phyloP scores from a whole-genome alignment of 2,888 invertebrate genomes.

The Nasonovia ribisnigri region DNA sequence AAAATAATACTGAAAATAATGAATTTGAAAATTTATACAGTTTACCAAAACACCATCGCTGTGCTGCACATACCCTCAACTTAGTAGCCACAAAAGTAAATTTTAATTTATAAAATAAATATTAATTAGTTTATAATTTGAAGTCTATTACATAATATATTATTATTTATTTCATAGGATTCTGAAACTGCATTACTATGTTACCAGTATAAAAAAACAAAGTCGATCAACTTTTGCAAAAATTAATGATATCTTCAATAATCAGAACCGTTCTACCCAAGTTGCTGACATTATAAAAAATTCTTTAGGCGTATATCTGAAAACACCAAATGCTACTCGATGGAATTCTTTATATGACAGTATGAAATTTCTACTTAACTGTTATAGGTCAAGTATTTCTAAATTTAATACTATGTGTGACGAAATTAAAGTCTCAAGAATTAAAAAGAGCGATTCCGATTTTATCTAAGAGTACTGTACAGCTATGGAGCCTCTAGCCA shows the following conservation, averaged over 20 bases:
- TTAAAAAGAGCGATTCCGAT: not conserved
- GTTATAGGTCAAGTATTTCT: not conserved
- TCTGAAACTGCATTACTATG: not conserved
- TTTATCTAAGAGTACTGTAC: not conserved
- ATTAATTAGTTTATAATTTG: not conserved
- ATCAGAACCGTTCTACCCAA: not conserved
- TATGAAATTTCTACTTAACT: not conserved
- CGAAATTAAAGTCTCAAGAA: conserved; percentile 1
- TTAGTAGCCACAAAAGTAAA: not conserved
- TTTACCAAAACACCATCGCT: conserved; percentile 16
- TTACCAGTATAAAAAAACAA: not conserved
- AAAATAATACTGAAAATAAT: not conserved
- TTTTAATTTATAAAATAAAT: not conserved
- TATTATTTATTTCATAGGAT: conserved; percentile 1
- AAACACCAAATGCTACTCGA: not conserved
- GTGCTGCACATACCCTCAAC: not conserved
- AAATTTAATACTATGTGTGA: conserved; percentile 2
- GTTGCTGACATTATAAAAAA: not conserved
- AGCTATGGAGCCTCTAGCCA: not conserved
- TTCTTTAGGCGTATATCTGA: not conserved
- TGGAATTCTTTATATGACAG: not conserved
- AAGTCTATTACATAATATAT: not conserved
- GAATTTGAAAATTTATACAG: not conserved
- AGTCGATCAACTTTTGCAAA: not conserved
- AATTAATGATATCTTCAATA: not conserved